Conservation (phyloP, 2,797 vertebrate genomes). For the Orestias chungarensis region DNA sequence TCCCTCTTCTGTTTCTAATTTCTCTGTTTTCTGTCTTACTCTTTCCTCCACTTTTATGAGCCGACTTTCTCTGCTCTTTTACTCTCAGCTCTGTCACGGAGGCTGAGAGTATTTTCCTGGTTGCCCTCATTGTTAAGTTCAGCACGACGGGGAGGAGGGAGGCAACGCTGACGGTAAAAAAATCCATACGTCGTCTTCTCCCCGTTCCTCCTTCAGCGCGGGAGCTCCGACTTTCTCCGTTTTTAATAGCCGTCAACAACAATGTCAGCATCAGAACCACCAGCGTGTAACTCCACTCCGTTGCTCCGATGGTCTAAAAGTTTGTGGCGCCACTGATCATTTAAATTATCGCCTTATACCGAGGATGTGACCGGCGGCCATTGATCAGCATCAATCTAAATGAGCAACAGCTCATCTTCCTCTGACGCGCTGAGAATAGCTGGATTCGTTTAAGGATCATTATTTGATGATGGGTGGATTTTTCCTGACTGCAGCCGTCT, state of each 20-base stretch:
- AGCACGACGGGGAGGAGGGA: conserved; percentile 73
- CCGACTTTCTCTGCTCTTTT: conserved; percentile 54
- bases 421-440: too few species aligned
- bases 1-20: conserved; percentile 55
- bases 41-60: conserved; percentile 54
- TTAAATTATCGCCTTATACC: conserved; percentile 37
- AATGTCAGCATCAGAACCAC: conserved; percentile 59
- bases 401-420: too few species aligned
- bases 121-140: conserved; percentile 77
- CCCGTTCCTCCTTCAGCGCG: conserved; percentile 74
- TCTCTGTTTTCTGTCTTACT: conserved; percentile 58
- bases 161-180: conserved; percentile 80
- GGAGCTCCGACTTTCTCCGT: conserved; percentile 71
- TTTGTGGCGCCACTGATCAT: conserved; percentile 24
- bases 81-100: conserved; percentile 74
- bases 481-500: too few species aligned
- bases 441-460: too few species aligned
- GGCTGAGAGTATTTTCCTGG: conserved; percentile 73
- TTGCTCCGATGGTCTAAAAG: conserved; percentile 30
- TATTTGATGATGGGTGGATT: too few species aligned
- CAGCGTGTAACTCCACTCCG: conserved; percentile 51
- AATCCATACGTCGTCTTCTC: conserved; percentile 84
- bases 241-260: conserved; percentile 79
- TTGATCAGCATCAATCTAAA: too few species aligned
- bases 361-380: conserved; percentile 69